Percentiles rank a stretch among this genome's conserved stretches.
Evolutionary conservation across 1,140 invertebrate species (phyloP).

Genomic region (Uloborus diversus): DNA sequence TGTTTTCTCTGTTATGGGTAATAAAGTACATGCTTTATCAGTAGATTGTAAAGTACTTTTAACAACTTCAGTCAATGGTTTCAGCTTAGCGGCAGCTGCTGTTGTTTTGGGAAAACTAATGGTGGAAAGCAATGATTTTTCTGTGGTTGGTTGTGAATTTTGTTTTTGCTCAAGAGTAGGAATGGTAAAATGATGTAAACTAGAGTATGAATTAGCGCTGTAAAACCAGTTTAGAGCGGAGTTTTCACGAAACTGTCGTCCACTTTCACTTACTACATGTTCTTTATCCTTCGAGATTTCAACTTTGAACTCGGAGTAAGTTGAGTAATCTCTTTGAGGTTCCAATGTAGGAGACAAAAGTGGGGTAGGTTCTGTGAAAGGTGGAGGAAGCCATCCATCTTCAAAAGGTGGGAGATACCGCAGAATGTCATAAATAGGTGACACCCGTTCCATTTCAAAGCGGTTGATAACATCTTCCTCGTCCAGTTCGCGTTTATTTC

Average conservation of each 20-base stretch:
- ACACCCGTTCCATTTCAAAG: conserved; percentile 39
- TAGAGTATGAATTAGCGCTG: conserved; percentile 9
- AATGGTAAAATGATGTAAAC: not conserved
- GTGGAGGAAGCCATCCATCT: conserved; percentile 1
- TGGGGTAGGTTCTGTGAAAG: not conserved
- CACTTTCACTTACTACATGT: conserved; percentile 36
- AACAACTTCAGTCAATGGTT: too few relatives aligned
- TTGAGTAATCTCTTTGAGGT: not conserved
- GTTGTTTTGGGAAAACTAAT: too few relatives aligned
- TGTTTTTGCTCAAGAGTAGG: not conserved
- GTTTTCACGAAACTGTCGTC: conserved; percentile 1
- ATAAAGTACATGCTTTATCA: too few relatives aligned
- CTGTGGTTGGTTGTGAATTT: too few relatives aligned
- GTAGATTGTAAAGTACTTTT: too few relatives aligned
- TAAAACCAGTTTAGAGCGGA: conserved; percentile 22
- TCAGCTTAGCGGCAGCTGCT: too few relatives aligned
- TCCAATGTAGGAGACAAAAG: not conserved
- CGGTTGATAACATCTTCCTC: conserved; percentile 38
- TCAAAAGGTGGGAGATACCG: conserved; percentile 27
- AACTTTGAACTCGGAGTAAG: not conserved
- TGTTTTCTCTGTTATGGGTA: too few relatives aligned
- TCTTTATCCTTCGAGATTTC: conserved; percentile 28
- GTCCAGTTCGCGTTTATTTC: conserved; percentile 3
- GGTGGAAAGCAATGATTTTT: too few relatives aligned
- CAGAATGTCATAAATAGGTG: conserved; percentile 17